Percentiles rank a stretch among this genome's conserved stretches.
Evolutionary conservation across 2,797 vertebrate species (phyloP).

Genomic region (Rhodeus uyekii): DNA sequence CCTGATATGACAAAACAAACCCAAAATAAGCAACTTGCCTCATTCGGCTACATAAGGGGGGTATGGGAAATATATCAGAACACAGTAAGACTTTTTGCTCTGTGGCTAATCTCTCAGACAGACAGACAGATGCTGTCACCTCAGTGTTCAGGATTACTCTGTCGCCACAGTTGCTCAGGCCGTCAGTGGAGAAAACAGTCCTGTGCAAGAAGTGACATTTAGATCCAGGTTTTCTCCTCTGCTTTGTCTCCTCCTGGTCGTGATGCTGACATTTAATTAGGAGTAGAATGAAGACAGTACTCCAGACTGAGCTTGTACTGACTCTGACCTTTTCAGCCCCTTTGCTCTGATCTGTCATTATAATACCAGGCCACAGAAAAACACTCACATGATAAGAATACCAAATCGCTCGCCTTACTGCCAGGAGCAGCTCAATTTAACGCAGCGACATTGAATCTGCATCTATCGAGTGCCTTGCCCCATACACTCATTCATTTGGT

Average conservation of each 20-base stretch:
- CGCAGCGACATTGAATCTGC: slow-evolving; percentile 28
- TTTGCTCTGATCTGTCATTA: slow-evolving; percentile 78
- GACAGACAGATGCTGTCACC: slow-evolving; percentile 38
- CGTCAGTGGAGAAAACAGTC: slow-evolving; percentile 60
- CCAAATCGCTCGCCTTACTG: slow-evolving; percentile 49
- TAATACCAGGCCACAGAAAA: slow-evolving; percentile 61
- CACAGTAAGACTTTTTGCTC: slow-evolving; percentile 10
- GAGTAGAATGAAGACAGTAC: slow-evolving; percentile 72
- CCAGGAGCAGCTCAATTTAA: slow-evolving; percentile 45
- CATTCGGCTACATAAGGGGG: neutral
- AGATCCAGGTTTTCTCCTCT: slow-evolving; percentile 63
- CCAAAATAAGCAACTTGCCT: neutral
- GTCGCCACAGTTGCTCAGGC: slow-evolving; percentile 50
- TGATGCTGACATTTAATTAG: slow-evolving; percentile 84
- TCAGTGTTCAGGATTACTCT: slow-evolving; percentile 54
- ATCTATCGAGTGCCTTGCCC: slow-evolving; percentile 29
- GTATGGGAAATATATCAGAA: neutral
- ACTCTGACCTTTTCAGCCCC: slow-evolving; percentile 76
- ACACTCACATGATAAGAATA: slow-evolving; percentile 58
- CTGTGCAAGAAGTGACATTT: slow-evolving; percentile 75
- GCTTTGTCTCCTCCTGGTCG: slow-evolving; percentile 55
- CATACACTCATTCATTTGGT: slow-evolving; percentile 23
- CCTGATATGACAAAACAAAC: slow-evolving; percentile 1
- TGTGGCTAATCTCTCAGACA: slow-evolving; percentile 45
- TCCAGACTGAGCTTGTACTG: slow-evolving; percentile 74